A percentile compares a stretch with the other conserved stretches of the same genome.
These are phyloP conservation scores for Diphyllodes magnificus DNA, from an alignment of 2,113 vertebrate genomes.

Conservation along the genomic window DNA sequence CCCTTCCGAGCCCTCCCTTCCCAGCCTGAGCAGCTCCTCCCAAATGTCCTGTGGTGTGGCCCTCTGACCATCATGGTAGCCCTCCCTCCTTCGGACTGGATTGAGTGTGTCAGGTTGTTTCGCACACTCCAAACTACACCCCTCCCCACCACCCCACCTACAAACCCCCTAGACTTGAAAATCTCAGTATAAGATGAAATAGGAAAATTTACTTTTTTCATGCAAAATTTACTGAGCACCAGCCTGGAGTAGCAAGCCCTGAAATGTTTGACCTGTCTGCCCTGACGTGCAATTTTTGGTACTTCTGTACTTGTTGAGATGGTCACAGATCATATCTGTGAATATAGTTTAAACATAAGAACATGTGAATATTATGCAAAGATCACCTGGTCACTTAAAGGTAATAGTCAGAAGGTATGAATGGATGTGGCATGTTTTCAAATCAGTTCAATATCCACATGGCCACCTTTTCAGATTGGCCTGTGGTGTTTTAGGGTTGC, in stretches of 20 bases:
- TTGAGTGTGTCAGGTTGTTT: not conserved
- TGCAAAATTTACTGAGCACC: not conserved
- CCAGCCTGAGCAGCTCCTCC: not conserved
- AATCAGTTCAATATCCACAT: not conserved
- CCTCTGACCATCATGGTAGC: not conserved
- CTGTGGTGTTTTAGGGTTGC: not conserved
- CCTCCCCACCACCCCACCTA: not conserved
- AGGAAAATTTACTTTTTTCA: not conserved
- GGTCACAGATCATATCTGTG: not conserved
- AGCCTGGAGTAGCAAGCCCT: not conserved
- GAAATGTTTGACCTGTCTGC: not conserved
- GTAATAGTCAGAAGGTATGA: not conserved
- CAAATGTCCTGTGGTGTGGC: not conserved
- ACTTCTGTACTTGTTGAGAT: not conserved
- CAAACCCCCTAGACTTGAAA: not conserved
- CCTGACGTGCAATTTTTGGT: not conserved
- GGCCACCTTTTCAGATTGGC: not conserved
- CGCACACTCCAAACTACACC: not conserved
- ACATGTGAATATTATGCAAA: not conserved
- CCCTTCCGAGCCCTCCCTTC: not conserved
- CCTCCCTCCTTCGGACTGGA: not conserved
- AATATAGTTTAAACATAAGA: not conserved
- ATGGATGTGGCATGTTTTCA: not conserved
- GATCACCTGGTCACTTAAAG: not conserved
- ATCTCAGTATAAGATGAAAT: not conserved